Percentiles rank a stretch among this genome's conserved stretches.
Conservation (phyloP, 1,140 invertebrate species). For the Drosophila guanche region DNA sequence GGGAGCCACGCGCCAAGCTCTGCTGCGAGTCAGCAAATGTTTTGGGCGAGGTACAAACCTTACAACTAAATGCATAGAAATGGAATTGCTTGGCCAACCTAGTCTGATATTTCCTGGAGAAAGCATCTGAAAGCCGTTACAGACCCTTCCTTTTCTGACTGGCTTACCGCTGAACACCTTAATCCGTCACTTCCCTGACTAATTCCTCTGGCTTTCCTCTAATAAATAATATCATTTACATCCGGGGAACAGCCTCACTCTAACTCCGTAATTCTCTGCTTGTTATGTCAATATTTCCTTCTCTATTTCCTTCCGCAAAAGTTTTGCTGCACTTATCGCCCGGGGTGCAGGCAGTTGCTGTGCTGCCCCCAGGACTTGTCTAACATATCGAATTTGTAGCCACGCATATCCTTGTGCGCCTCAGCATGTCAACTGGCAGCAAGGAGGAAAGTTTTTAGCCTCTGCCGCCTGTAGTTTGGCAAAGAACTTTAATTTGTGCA, state of each 20-base stretch:
- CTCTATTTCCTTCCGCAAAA: slow-evolving; percentile 42
- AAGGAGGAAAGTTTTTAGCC: slow-evolving; percentile 64
- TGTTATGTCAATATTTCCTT: slow-evolving; percentile 26
- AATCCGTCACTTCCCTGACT: not conserved
- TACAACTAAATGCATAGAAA: too few species aligned
- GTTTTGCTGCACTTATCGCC: slow-evolving; percentile 47
- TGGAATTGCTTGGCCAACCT: too few species aligned
- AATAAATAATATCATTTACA: slow-evolving; percentile 36
- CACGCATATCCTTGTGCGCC: slow-evolving; percentile 72
- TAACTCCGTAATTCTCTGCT: slow-evolving; percentile 19
- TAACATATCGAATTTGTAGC: slow-evolving; percentile 82
- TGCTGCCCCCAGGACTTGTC: slow-evolving; percentile 57
- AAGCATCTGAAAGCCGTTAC: too few species aligned
- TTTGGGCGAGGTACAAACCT: too few species aligned
- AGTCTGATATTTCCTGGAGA: too few species aligned
- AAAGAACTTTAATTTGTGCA: slow-evolving; percentile 80
- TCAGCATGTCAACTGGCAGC: slow-evolving; percentile 72
- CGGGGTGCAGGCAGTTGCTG: slow-evolving; percentile 33
- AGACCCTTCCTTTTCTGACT: too few species aligned
- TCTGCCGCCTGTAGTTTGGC: slow-evolving; percentile 72
- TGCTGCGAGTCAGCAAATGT: too few species aligned
- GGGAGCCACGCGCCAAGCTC: not conserved
- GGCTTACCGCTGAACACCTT: too few species aligned
- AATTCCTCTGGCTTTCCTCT: slow-evolving; percentile 5
- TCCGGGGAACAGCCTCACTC: slow-evolving; percentile 28